Evolutionary conservation across 2,113 vertebrate species (phyloP).

Genomic region (Oenanthe oenanthe): DNA sequence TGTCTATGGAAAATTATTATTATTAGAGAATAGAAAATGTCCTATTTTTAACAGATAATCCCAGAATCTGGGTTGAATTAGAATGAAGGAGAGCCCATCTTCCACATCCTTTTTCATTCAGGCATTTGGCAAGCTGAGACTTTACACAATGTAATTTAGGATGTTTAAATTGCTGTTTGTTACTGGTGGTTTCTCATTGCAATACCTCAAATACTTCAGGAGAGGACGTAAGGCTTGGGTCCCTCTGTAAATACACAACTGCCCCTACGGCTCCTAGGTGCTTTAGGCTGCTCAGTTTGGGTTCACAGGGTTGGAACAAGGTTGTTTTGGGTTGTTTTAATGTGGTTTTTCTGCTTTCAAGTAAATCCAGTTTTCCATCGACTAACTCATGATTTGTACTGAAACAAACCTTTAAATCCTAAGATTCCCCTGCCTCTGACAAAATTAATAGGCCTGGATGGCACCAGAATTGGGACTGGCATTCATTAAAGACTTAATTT

Average conservation of each 20-base stretch:
- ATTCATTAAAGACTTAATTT: not conserved
- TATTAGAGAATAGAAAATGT: slow-evolving; percentile 60
- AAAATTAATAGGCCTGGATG: not conserved
- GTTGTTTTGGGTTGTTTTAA: not conserved
- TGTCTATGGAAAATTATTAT: slow-evolving; percentile 67
- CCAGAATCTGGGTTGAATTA: slow-evolving; percentile 59
- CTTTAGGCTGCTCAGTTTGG: not conserved
- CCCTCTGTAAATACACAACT: not conserved
- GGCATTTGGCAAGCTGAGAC: slow-evolving; percentile 34
- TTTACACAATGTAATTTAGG: slow-evolving; percentile 33
- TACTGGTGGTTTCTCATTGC: not conserved
- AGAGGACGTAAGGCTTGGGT: not conserved
- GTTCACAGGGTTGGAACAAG: not conserved
- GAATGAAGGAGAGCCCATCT: slow-evolving; percentile 56
- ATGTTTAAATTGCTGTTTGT: slow-evolving; percentile 29
- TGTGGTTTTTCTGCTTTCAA: not conserved
- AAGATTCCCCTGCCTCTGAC: not conserved
- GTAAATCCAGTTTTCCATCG: not conserved
- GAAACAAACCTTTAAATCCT: not conserved
- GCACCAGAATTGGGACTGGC: not conserved
- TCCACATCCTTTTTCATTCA: slow-evolving; percentile 57
- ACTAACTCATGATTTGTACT: not conserved
- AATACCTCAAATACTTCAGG: not conserved
- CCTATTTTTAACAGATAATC: slow-evolving; percentile 71
- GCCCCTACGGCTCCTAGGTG: not conserved